Evolutionary conservation across 1,140 invertebrate genomes (phyloP).

Genomic region (Harlomillsia oculata): DNA sequence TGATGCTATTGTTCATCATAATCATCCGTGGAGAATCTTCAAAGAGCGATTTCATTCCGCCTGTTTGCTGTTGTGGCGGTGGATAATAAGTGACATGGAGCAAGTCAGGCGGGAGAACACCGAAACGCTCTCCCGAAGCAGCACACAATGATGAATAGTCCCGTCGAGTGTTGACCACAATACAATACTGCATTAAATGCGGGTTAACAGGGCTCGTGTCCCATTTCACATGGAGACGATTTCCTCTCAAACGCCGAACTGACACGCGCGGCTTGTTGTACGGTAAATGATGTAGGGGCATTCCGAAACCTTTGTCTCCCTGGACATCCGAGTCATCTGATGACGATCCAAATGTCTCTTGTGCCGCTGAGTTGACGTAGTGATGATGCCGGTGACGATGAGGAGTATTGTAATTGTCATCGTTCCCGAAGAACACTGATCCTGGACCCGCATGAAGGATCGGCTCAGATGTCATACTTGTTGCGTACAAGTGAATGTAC

Average conservation of each 20-base stretch:
- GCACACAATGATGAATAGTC: constrained; percentile 50
- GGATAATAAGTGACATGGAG: constrained; percentile 27
- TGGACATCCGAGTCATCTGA: too few species aligned
- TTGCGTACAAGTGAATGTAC: constrained; percentile 39
- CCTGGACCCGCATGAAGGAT: constrained; percentile 19
- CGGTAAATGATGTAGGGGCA: background rate
- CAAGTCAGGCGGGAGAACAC: constrained; percentile 34
- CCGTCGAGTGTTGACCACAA: constrained; percentile 47
- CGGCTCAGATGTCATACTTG: constrained; percentile 35
- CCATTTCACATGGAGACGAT: constrained; percentile 40
- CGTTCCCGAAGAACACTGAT: constrained; percentile 8
- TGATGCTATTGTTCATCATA: constrained; percentile 10
- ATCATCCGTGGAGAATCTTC: background rate
- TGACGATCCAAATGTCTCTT: too few species aligned
- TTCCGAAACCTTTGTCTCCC: background rate
- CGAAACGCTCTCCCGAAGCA: constrained; percentile 41
- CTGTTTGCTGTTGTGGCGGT: background rate
- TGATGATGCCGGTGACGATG: constrained; percentile 1
- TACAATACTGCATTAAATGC: constrained; percentile 49
- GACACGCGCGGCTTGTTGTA: constrained; percentile 18
- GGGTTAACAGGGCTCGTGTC: constrained; percentile 47
- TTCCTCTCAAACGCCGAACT: constrained; percentile 35
- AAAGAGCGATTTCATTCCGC: too few species aligned
- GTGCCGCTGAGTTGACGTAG: background rate
- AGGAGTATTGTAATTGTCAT: background rate